Evolutionary conservation across 1,140 invertebrate genomes (phyloP).

Genomic region (Ylistrum balloti): DNA sequence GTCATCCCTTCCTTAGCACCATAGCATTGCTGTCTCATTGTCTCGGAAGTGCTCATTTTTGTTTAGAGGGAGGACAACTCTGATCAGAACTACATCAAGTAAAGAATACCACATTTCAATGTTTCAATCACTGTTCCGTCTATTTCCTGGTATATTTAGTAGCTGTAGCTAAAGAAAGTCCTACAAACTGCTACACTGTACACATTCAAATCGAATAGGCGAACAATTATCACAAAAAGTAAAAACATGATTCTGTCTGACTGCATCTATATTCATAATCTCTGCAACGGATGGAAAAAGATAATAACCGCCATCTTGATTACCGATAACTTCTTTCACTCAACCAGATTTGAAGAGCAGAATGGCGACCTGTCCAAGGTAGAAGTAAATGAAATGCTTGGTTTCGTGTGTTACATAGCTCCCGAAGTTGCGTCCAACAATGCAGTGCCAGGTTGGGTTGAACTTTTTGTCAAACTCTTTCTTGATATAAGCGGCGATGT

Average conservation of each 20-base stretch:
- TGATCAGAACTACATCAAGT: no score
- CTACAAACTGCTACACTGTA: neutral
- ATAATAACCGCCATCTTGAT: neutral
- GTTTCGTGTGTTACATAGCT: conserved; percentile 98
- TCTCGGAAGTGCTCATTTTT: neutral
- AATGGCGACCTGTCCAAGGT: conserved; percentile 73
- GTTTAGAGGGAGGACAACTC: neutral
- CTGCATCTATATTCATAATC: neutral
- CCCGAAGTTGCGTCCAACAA: conserved; percentile 96
- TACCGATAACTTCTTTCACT: conserved; percentile 80
- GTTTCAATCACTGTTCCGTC: no score
- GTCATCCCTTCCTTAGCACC: neutral
- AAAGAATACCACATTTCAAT: no score
- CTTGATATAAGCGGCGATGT: conserved; percentile 98
- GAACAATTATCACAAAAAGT: neutral
- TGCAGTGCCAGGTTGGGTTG: conserved; percentile 98
- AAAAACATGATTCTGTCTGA: neutral
- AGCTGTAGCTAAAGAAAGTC: neutral
- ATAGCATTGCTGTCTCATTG: neutral
- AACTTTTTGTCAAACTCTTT: conserved; percentile 99
- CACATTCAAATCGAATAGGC: neutral
- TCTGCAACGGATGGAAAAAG: neutral
- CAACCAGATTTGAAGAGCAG: conserved; percentile 74
- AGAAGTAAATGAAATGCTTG: conserved; percentile 95
- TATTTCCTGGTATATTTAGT: no score